Percentiles rank a stretch among this genome's conserved stretches.
Conservation (phyloP, 2,888 invertebrate genomes). For the Isotomurus palustris region DNA sequence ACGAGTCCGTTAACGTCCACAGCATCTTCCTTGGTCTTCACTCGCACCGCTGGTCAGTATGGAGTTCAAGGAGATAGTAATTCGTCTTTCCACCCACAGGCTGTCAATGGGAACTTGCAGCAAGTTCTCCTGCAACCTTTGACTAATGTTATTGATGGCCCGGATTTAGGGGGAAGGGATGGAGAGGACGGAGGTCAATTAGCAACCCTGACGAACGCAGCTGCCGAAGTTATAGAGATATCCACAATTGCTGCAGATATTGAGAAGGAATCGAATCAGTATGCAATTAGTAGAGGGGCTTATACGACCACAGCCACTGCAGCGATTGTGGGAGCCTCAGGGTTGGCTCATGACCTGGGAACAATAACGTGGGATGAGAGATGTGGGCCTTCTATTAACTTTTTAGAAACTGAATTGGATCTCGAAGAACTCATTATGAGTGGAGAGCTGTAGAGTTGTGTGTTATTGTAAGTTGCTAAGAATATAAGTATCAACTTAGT, state of each 20-base stretch:
- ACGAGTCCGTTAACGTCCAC: no score
- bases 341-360: conserved; percentile 21
- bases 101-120: background rate
- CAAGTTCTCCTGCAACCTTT: background rate
- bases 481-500: no score
- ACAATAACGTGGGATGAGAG: conserved; percentile 35
- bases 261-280: conserved; percentile 27
- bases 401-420: conserved; percentile 40
- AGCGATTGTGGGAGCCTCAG: conserved; percentile 4
- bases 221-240: conserved; percentile 13
- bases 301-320: conserved; percentile 9
- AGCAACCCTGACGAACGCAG: conserved; percentile 16
- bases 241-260: conserved; percentile 10
- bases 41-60: background rate
- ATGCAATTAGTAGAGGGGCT: conserved; percentile 22
- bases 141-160: background rate
- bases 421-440: conserved; percentile 42
- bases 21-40: background rate
- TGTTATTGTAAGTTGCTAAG: background rate
- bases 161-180: conserved; percentile 15
- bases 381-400: conserved; percentile 19
- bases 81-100: background rate
- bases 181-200: conserved; percentile 14
- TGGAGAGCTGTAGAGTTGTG: conserved; percentile 30
- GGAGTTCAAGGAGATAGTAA: background rate